These are phyloP conservation scores for Polyergus mexicanus DNA, from an alignment of 1,140 invertebrate genomes.

Conservation along the genomic window DNA sequence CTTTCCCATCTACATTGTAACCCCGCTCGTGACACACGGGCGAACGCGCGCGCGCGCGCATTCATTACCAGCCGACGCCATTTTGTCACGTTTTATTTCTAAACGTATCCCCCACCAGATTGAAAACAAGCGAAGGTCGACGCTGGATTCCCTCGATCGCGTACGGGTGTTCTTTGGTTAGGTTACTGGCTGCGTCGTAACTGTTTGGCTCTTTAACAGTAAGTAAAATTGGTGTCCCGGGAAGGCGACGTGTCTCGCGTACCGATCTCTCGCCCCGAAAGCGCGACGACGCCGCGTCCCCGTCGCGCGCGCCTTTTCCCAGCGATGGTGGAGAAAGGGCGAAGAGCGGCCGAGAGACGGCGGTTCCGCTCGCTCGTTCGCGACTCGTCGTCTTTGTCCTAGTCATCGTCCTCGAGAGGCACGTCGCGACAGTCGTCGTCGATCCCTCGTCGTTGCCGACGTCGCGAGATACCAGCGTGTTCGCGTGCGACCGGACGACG, in stretches of 20 bases:
- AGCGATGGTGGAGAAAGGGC: no score
- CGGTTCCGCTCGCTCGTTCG: background rate
- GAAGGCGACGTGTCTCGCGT: background rate
- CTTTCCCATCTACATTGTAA: background rate
- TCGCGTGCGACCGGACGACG: background rate
- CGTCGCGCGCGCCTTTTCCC: constrained; percentile 7
- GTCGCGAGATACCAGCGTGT: background rate
- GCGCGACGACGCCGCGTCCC: constrained; percentile 5
- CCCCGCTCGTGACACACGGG: background rate
- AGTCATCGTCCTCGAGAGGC: background rate
- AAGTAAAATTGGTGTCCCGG: constrained; percentile 72
- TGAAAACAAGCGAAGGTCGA: constrained; percentile 86
- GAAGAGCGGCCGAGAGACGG: background rate
- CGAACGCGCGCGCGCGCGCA: background rate
- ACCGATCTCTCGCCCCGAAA: background rate
- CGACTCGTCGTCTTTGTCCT: no score
- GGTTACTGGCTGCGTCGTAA: constrained; percentile 77
- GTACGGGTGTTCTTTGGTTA: constrained; percentile 82
- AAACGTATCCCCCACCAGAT: constrained; percentile 81
- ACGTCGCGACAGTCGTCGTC: constrained; percentile 1
- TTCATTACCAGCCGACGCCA: constrained; percentile 69
- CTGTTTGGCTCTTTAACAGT: constrained; percentile 73
- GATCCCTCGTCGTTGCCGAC: constrained; percentile 9
- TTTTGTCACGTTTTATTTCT: constrained; percentile 84
- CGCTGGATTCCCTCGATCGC: constrained; percentile 78